Evolutionary conservation across 2,888 invertebrate genomes (phyloP), one percentile per base, ranked within the genome.

Genomic region (Leptarthrus brevirostris): DNA sequence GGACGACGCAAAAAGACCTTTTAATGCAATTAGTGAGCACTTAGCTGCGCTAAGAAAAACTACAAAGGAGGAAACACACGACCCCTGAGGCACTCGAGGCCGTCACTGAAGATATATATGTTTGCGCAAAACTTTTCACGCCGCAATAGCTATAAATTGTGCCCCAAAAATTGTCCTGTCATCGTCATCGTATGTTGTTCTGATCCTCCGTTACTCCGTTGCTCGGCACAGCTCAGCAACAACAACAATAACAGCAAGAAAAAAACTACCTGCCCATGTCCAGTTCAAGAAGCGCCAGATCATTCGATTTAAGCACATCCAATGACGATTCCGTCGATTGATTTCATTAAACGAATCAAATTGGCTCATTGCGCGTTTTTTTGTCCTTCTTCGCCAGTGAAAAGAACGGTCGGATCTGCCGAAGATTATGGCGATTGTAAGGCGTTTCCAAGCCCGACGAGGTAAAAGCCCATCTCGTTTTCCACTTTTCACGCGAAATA

Each of bases 401-500:
- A 20, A 16, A 61, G 20, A n/a, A 58, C 20, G 22, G 20, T 16
- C 14, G 20, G 20, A 22, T n/a, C 18, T 14, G 20, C 34, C 36
- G 14, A n/a, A 3, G 1, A 12, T 12, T 12, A 8, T 30, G 30
- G 30, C 30, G 49, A 18, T 16, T 20, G 3, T 20, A 18, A 20
- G 49, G 18, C 22, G 49, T 5, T 20, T 8, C 49, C 18, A 49
- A 47, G 20, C 16, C n/a, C 20, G 49, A 49, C 4, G 16, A 6
- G 6, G 18, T 20, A 20, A 20, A 6, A 49, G 49, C 49, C 49
- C 20, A 14, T 47, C 44, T 52, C 30, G 52, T 69, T 52, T 69
- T 69, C 69, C 36, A 52, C 69, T 20, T 69, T 69, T 69, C 69
- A 69, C 20, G 69, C 69, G 69, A 69, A 69, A 69, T 69, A 69